These are phyloP conservation scores for Pomatorhinus ruficollis DNA, from an alignment of 2,113 vertebrate genomes.

Conservation along the genomic window DNA sequence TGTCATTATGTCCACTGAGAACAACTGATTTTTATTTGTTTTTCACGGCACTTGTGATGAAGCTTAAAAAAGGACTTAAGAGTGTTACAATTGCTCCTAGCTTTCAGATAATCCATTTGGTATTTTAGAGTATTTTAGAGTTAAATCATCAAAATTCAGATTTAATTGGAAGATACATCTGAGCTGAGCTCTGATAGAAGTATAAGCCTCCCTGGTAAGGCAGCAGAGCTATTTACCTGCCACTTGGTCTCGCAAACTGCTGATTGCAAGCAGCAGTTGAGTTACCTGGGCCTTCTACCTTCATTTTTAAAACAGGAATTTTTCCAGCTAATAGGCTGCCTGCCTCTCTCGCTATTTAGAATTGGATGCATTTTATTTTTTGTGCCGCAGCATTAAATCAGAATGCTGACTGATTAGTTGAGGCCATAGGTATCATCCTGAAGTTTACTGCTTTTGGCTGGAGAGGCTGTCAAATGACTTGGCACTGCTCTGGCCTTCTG, in stretches of 20 bases:
- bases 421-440: not conserved
- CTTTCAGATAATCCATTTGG: not conserved
- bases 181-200: not conserved
- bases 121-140: not conserved
- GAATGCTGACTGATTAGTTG: not conserved
- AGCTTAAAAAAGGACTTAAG: not conserved
- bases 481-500: slow-evolving; percentile 35
- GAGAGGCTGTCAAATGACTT: slow-evolving; percentile 64
- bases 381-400: not conserved
- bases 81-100: not conserved
- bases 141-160: not conserved
- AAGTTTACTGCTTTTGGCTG: slow-evolving; percentile 20
- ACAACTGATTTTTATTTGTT: not conserved
- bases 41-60: not conserved
- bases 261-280: not conserved
- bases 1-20: not conserved
- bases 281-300: not conserved
- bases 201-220: not conserved
- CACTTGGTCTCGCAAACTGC: not conserved
- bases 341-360: not conserved
- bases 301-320: not conserved
- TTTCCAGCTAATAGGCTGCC: not conserved
- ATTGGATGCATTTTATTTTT: not conserved
- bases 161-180: not conserved
- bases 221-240: not conserved